Evolutionary conservation across 2,113 vertebrate species (phyloP).

Genomic region (Vanacampus margaritifer): DNA sequence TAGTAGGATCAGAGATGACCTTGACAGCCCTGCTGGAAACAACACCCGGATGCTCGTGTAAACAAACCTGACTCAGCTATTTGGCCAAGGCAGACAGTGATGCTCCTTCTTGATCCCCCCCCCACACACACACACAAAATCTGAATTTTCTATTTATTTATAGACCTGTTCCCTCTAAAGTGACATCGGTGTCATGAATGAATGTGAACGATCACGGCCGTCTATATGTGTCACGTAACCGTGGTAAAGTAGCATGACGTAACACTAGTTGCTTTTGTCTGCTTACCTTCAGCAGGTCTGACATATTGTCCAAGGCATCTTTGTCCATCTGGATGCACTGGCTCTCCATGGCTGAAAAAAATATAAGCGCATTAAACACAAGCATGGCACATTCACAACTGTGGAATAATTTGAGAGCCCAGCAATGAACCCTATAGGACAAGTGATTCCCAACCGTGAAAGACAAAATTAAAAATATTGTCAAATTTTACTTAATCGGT

Average conservation of each 20-base stretch:
- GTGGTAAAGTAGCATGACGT: neutral
- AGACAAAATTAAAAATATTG: no score
- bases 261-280: neutral
- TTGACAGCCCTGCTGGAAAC: slow-evolving; percentile 25
- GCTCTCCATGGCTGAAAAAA: slow-evolving; percentile 84
- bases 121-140: slow-evolving; percentile 21
- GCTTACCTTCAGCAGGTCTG: slow-evolving; percentile 82
- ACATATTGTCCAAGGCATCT: slow-evolving; percentile 80
- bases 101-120: neutral
- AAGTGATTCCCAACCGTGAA: no score
- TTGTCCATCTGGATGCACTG: slow-evolving; percentile 79
- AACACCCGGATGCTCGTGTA: neutral
- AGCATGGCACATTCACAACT: neutral
- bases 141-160: slow-evolving; percentile 11
- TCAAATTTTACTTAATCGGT: no score
- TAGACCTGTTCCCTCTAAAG: slow-evolving; percentile 9
- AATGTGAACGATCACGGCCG: neutral
- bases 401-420: neutral
- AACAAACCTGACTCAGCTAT: slow-evolving; percentile 21
- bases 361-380: slow-evolving; percentile 1
- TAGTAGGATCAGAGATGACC: slow-evolving; percentile 26
- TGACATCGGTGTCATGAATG: slow-evolving; percentile 46
- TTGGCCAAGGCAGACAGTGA: slow-evolving; percentile 31
- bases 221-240: neutral
- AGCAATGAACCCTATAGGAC: neutral